A percentile compares a stretch with the other conserved stretches of the same genome.
Conservation (phyloP, 1,140 invertebrate genomes). For the Phortica variegata region DNA sequence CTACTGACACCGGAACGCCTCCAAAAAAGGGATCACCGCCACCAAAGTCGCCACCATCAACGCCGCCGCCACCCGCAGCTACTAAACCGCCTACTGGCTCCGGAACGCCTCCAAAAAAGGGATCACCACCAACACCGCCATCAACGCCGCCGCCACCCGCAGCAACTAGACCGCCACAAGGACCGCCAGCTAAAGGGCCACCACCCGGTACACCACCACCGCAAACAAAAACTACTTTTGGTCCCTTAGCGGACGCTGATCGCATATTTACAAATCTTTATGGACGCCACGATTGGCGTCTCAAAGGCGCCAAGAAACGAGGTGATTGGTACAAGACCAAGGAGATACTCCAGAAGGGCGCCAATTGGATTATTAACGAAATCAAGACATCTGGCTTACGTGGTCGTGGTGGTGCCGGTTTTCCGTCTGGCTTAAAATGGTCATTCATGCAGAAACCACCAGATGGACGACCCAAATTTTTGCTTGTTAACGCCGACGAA, state of each 20-base stretch:
- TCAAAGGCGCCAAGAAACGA: slow-evolving; percentile 38
- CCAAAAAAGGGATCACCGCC: neutral
- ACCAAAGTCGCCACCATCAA: neutral
- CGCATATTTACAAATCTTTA: slow-evolving; percentile 44
- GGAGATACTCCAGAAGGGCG: slow-evolving; percentile 33
- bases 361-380: slow-evolving; percentile 61
- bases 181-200: slow-evolving; percentile 9
- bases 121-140: neutral
- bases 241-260: slow-evolving; percentile 33
- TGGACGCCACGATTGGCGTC: slow-evolving; percentile 39
- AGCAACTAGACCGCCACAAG: neutral
- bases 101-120: neutral
- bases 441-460: slow-evolving; percentile 67
- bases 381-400: slow-evolving; percentile 71
- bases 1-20: no score
- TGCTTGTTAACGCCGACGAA: slow-evolving; percentile 79
- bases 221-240: slow-evolving; percentile 42
- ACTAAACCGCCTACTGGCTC: neutral
- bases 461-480: slow-evolving; percentile 71
- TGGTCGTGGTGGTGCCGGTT: slow-evolving; percentile 77
- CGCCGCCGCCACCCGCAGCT: slow-evolving; percentile 2
- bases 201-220: slow-evolving; percentile 37
- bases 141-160: slow-evolving; percentile 6
- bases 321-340: slow-evolving; percentile 48
- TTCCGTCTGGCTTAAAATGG: slow-evolving; percentile 79